Evolutionary conservation across 2,113 vertebrate genomes (phyloP).

Genomic region (Vidua chalybeata): DNA sequence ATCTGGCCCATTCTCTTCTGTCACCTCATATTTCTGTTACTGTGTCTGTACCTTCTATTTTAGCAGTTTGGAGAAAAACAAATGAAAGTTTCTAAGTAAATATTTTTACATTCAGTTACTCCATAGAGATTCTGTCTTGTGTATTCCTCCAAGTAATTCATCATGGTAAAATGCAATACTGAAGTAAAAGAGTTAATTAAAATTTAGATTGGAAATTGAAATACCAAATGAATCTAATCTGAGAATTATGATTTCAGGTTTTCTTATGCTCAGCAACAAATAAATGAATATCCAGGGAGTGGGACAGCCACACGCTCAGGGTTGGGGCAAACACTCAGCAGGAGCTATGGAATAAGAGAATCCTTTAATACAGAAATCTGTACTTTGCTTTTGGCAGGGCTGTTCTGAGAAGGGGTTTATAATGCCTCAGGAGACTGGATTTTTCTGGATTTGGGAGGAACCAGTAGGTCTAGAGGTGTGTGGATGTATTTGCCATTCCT

Average conservation of each 20-base stretch:
- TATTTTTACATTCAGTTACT: background rate
- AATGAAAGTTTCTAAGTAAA: background rate
- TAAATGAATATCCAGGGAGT: background rate
- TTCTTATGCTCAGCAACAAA: slow-evolving; percentile 5
- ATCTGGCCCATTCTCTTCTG: background rate
- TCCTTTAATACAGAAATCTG: background rate
- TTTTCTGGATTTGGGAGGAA: background rate
- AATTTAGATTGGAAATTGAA: background rate
- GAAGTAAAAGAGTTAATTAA: slow-evolving; percentile 18
- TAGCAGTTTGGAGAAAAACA: background rate
- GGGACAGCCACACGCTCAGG: background rate
- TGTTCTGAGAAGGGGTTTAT: background rate
- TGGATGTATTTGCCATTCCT: background rate
- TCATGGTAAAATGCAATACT: background rate
- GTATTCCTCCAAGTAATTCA: background rate
- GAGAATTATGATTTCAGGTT: background rate
- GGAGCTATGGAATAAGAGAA: background rate
- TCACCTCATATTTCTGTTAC: background rate
- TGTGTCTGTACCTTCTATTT: background rate
- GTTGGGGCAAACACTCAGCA: background rate
- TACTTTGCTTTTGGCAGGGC: background rate
- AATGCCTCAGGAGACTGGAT: background rate
- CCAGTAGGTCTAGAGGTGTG: background rate
- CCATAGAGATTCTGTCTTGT: background rate
- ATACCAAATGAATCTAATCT: background rate